Base-by-base conservation (phyloP, 53 echinoderm and acorn worm genomes). In the Zoroaster sp. region DNA sequence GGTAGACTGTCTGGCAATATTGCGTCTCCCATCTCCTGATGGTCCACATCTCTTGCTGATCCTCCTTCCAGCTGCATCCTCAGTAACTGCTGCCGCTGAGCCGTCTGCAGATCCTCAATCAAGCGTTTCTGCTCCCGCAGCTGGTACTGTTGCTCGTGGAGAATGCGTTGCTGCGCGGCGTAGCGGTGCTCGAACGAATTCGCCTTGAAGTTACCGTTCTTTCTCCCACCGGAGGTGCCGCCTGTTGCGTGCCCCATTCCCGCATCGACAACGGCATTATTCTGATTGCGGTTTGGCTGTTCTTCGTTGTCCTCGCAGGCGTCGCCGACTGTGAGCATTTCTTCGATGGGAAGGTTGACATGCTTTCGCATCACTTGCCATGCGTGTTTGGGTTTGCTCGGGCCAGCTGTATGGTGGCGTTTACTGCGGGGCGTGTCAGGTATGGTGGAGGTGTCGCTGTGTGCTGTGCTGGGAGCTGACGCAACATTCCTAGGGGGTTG, bases 331-430 rank as follows among this genome's bases (percentile, higher is more conserved):
- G 73, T 73, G 37, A 93, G 88, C 14, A 96, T 92, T 70, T 99
- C 94, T 53, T 99, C 96, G 12, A 89, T 59, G 3, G 99, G 94
- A 20, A 99, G 90, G 43, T 96, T 91, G 4, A 93, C 47, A 40
- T 99, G 99, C 40, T 96, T 99, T 33, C 99, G 92, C 31, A 81
- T 90, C 1, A 99, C 96, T 79, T 99, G 99, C 99, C 99, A 99
- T 11, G 99, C 99, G 88, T 91, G 87, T 35, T 93, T 99, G n/a
- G 99, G 99, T 32, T 90, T 91, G 23, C 66, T 87, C 87, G 74
- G 59, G 91, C 87, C 70, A 46, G 88, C 40, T 35, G 69, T 9
- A 20, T 20, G 51, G 21, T 45, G 45, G 13, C 13, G 71, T 4
- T 32, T 72, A 39, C 66, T 67, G 11, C 40, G 36, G 17, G 52